Evolutionary conservation across 2,888 invertebrate genomes (phyloP).

Genomic region (Galerucella calmariensis): DNA sequence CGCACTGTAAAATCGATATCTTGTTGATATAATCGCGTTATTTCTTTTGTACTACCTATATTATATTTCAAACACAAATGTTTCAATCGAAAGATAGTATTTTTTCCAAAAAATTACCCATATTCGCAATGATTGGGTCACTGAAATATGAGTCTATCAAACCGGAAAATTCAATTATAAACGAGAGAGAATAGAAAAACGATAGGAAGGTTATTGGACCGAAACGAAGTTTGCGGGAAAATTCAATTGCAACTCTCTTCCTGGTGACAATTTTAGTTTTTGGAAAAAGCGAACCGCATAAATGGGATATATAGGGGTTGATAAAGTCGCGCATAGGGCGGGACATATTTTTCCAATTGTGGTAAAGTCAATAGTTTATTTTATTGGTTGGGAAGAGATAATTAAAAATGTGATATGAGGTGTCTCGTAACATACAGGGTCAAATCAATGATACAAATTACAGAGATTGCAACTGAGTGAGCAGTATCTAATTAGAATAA

Average conservation of each 20-base stretch:
- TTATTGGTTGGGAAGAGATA: too few relatives aligned
- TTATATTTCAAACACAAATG: too few relatives aligned
- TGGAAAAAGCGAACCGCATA: neutral
- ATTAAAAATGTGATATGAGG: too few relatives aligned
- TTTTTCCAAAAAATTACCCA: neutral
- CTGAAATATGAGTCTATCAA: neutral
- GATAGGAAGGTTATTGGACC: constrained; percentile 14
- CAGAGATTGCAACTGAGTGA: too few relatives aligned
- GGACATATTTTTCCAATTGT: neutral
- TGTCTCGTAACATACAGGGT: too few relatives aligned
- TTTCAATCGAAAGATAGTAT: neutral
- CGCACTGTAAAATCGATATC: neutral
- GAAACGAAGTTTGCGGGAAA: constrained; percentile 13
- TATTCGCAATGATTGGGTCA: neutral
- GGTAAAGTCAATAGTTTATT: too few relatives aligned
- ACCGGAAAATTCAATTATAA: constrained; percentile 12
- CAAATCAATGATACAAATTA: too few relatives aligned
- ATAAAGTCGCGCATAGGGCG: neutral
- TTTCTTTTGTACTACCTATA: too few relatives aligned
- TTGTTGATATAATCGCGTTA: neutral
- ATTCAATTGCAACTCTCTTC: constrained; percentile 15
- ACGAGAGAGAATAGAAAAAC: neutral
- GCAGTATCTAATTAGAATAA: too few relatives aligned
- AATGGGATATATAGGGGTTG: neutral
- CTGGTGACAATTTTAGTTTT: neutral